A percentile compares a stretch with the other conserved stretches of the same genome.
Evolutionary conservation across 2,888 invertebrate genomes (phyloP).

Genomic region (Sclerodermus sp.): DNA sequence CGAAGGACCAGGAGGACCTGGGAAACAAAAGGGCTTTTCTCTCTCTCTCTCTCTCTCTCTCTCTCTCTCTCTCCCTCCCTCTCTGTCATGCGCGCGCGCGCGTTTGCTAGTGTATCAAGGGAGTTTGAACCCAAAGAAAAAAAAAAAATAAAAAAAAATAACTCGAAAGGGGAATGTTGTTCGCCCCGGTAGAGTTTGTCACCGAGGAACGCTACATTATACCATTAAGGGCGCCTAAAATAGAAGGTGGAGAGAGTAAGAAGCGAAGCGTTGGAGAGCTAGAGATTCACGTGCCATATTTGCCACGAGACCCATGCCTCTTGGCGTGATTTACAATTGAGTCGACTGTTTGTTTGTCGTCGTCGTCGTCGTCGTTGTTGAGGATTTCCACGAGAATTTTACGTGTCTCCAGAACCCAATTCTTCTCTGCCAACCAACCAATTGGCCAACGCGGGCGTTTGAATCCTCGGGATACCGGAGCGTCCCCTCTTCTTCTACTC

Average conservation of each 20-base stretch:
- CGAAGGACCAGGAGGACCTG: conserved; percentile 10
- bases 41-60: too few relatives aligned
- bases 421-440: too few relatives aligned
- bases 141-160: conserved; percentile 24
- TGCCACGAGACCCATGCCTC: conserved; percentile 21
- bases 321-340: conserved; percentile 27
- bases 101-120: neutral
- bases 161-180: conserved; percentile 41
- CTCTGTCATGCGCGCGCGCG: neutral
- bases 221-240: conserved; percentile 29
- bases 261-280: too few relatives aligned
- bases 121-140: conserved; percentile 6
- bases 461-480: too few relatives aligned
- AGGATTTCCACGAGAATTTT: too few relatives aligned
- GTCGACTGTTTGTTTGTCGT: neutral
- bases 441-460: too few relatives aligned
- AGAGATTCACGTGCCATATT: conserved; percentile 25
- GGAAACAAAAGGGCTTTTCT: conserved; percentile 34
- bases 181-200: conserved; percentile 45
- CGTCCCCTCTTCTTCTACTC: too few relatives aligned
- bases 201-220: conserved; percentile 40
- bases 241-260: conserved; percentile 20
- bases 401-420: too few relatives aligned
- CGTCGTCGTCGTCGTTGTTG: too few relatives aligned
- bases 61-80: too few relatives aligned